Base-by-base conservation (phyloP, 2,888 invertebrate genomes). In the Catocala fraxini region DNA sequence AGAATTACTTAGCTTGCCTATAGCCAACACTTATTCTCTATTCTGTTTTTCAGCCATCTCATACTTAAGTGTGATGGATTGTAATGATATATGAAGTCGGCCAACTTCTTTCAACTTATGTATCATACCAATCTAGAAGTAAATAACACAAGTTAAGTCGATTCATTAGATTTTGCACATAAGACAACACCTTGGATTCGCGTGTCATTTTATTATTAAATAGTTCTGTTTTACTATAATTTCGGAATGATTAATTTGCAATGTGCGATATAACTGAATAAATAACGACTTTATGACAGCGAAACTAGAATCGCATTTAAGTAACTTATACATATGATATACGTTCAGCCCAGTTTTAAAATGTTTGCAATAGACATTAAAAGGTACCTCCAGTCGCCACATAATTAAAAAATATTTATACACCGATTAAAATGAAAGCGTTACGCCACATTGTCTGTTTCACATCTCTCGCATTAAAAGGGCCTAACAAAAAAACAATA, bases 121-220 rank as follows among this genome's bases (percentile, higher is more conserved):
- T n/a, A n/a, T n/a, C n/a, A n/a, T n/a, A n/a, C n/a, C n/a, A n/a
- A n/a, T n/a, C n/a, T 15, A 2, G 15, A 9, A 81, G 82, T 81
- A 86, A 87, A 83, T 84, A 77, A 78, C 84, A 87, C 86, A 87
- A 85, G 87, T 89, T 84, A 85, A 83, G 81, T 75, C 59, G 76
- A 79, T 87, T 88, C 87, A 86, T 88, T 88, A 87, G 83, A 78
- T 77, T 77, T 25, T 48, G 10, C 79, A 77, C 71, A 77, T 78
- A 81, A 86, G 88, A 87, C 74, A 83, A 78, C 71, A 69, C 83
- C 83, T 87, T 87, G 85, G 84, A 86, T 84, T 78, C 15, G 15
- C 15, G 15, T 15, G 15, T 15, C 15, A 15, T 15, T 15, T 15
- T 15, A 0, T 15, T 15, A 15, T 15, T 15, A 15, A 15, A 15